These are phyloP conservation scores for Conistra vaccinii DNA, from an alignment of 2,888 invertebrate species.

Conservation along the genomic window DNA sequence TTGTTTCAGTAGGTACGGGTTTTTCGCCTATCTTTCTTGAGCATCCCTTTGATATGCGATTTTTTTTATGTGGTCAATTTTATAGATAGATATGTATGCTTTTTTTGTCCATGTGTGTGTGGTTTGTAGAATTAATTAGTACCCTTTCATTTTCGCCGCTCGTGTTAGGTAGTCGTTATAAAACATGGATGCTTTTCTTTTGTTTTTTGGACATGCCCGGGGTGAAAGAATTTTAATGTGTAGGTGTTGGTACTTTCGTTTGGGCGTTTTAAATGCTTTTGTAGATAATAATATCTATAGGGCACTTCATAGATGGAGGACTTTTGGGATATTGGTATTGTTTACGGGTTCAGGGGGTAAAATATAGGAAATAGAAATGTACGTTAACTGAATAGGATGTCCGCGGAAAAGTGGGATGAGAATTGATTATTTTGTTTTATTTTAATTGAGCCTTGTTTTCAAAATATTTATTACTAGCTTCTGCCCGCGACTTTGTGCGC, in stretches of 20 bases:
- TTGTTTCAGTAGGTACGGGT: constrained; percentile 76
- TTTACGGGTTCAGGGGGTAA: not conserved
- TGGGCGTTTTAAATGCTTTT: constrained; percentile 40
- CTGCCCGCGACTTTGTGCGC: no score
- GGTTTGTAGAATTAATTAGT: constrained; percentile 85
- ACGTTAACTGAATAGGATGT: not conserved
- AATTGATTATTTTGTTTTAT: not conserved
- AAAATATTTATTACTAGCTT: not conserved
- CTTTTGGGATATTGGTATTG: not conserved
- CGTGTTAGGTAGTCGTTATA: constrained; percentile 77
- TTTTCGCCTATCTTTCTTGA: constrained; percentile 77
- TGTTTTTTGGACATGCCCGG: constrained; percentile 69
- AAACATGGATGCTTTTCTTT: constrained; percentile 71
- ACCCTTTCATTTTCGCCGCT: constrained; percentile 77
- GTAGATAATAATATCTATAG: constrained; percentile 1
- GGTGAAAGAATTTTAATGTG: constrained; percentile 81
- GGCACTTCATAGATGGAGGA: not conserved
- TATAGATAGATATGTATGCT: not conserved
- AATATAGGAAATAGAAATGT: not conserved
- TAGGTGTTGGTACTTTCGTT: constrained; percentile 46
- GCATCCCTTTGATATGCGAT: constrained; percentile 69
- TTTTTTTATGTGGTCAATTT: constrained; percentile 31
- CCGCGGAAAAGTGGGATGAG: no score
- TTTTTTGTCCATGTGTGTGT: constrained; percentile 67
- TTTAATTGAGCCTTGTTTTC: not conserved